Base-by-base conservation (phyloP, 30 jellyfish, hydroid and myxozoan genomes). In the Turritopsis dohrnii region DNA sequence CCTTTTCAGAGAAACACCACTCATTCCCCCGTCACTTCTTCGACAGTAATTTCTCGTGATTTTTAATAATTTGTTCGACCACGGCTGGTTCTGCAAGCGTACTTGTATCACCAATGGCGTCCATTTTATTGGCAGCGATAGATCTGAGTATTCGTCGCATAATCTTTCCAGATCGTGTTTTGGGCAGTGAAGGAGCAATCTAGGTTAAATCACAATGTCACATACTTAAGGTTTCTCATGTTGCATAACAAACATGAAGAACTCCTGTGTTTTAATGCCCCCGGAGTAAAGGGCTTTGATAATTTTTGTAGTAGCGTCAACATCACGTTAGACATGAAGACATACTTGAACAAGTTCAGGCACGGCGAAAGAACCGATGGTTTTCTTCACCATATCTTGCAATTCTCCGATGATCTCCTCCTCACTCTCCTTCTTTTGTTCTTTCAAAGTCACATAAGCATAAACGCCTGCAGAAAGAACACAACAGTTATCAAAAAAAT, bases 141-240 rank as follows among this genome's bases (percentile, higher is more conserved):
- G 88, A 69, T 16, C 99, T 94, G 25, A 94, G 85, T 54, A 94
- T 88, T 21, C 99, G 86, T n/a, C 99, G 96, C 99, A 94, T 94
- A 18, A 94, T 94, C 80, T 94, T 94, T 13, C 99, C 99, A 13
- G 97, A 88, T 18, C 99, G 89, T 1, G 99, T 94, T 71, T 94
- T 94, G 21, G 99, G 99, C 26, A 94, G 80, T 22, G 95, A 96
- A 1, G 99, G 99, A 18, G 96, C 81, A 54, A 89, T 84, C 99
- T 94, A 80, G 66, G 54, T 0, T 19, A 41, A 41, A 3, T n/a
- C n/a, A n/a, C 60, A 41, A 41, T 41, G 5, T 41, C 60, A 41
- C n/a, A n/a, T n/a, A n/a, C n/a, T n/a, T n/a, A n/a, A n/a, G n/a
- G n/a, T n/a, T n/a, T 41, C 13, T 41, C 60, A 41, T 41, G 60